These are phyloP conservation scores for Choreutis nemorana DNA, from an alignment of 2,888 invertebrate species.

Conservation along the genomic window DNA sequence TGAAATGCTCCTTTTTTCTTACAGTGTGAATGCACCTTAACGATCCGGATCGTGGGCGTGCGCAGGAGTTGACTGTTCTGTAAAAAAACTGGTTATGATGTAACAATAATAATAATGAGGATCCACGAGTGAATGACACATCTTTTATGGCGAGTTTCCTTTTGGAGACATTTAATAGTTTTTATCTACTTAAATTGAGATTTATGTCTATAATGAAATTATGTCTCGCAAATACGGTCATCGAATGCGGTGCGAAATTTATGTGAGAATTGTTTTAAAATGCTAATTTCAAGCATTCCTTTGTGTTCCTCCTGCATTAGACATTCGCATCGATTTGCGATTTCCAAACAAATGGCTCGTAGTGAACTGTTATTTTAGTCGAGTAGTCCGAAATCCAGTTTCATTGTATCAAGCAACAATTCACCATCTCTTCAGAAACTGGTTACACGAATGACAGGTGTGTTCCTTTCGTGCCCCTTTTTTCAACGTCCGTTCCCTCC, in stretches of 20 bases:
- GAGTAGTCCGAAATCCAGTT: too few species aligned
- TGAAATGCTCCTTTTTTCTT: slow-evolving; percentile 6
- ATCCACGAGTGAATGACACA: slow-evolving; percentile 27
- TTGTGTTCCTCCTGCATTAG: too few species aligned
- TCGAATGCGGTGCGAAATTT: too few species aligned
- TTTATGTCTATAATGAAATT: too few species aligned
- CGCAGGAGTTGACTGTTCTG: slow-evolving; percentile 51
- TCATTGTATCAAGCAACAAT: slow-evolving; percentile 43
- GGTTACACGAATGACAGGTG: slow-evolving; percentile 64
- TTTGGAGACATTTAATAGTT: too few species aligned
- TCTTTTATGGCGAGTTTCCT: slow-evolving; percentile 18
- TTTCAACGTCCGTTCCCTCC: slow-evolving; percentile 64
- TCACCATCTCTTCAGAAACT: slow-evolving; percentile 61
- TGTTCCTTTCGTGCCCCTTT: slow-evolving; percentile 64
- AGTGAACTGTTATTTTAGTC: too few species aligned
- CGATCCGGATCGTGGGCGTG: slow-evolving; percentile 21
- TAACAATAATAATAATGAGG: slow-evolving; percentile 39
- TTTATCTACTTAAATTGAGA: too few species aligned
- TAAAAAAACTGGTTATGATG: slow-evolving; percentile 52
- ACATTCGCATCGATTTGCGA: too few species aligned
- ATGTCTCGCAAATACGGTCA: too few species aligned
- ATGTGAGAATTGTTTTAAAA: too few species aligned
- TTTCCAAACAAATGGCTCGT: slow-evolving; percentile 39
- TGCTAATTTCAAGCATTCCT: too few species aligned
- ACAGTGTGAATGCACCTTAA: slow-evolving; percentile 5